Evolutionary conservation across 1,140 invertebrate genomes (phyloP), one percentile per base, ranked within the genome.

Genomic region (Phymastichus coffea): DNA sequence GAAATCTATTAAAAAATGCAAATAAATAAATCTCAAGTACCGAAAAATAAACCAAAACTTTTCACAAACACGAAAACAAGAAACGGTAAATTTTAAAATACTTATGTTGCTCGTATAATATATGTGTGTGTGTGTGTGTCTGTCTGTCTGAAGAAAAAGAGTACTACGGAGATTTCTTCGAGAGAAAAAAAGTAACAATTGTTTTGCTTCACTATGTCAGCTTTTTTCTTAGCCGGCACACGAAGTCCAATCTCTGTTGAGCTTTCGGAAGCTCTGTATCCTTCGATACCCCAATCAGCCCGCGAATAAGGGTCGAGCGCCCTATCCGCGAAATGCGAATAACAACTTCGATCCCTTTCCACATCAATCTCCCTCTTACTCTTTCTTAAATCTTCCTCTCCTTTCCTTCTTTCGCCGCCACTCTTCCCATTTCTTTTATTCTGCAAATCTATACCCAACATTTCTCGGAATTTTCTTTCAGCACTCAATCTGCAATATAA

Each of bases 171-270:
- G n/a, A n/a, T n/a, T n/a, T n/a, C n/a, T n/a, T n/a, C n/a, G n/a
- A n/a, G n/a, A n/a, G n/a, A n/a, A n/a, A n/a, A n/a, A 43, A 56
- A 61, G 53, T 61, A 61, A 56, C 46, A 61, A 61, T 52, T 56
- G 59, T 61, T 61, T 61, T 51, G 30, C 59, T 56, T 61, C 33
- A 51, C 46, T 56, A 22, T 46, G 33, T 56, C 52, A 56, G 43
- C 53, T 56, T 61, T 61, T 56, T 56, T 52, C 47, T 52, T 46
- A 8, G 12, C 28, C 40, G 46, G 9, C 8, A 26, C 26, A 30
- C 20, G 15, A 61, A 51, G 47, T 56, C 53, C 47, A 56, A 62
- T 62, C 53, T 62, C 53, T 43, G 33, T 22, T 26, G 49, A 26
- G 49, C 48, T 52, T 52, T 52, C 28, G 19, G 12, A 30, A 33